A percentile compares a stretch with the other conserved stretches of the same genome.
These are phyloP conservation scores for Athrips mouffetella DNA, from an alignment of 2,888 invertebrate genomes.

Conservation along the genomic window DNA sequence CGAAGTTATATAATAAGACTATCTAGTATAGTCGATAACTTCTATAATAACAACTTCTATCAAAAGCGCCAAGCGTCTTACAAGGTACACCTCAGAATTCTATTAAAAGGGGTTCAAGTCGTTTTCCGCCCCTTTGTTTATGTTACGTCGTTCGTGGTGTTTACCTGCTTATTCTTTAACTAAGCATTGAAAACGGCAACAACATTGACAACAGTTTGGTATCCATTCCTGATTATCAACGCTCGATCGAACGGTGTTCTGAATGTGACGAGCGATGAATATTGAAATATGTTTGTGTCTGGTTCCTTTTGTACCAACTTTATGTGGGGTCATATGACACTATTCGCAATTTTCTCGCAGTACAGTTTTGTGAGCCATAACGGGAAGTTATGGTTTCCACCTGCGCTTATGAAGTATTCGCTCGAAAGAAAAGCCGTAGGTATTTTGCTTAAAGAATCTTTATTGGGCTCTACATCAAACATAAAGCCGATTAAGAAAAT, in stretches of 20 bases:
- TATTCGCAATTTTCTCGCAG: constrained; percentile 50
- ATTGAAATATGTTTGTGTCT: no score
- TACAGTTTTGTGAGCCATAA: constrained; percentile 40
- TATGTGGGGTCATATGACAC: constrained; percentile 35
- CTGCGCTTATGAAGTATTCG: constrained; percentile 53
- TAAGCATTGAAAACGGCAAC: constrained; percentile 6
- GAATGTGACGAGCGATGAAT: no score
- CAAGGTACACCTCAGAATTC: constrained; percentile 58
- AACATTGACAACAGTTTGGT: constrained; percentile 13
- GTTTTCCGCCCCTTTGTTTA: constrained; percentile 57
- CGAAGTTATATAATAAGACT: no score
- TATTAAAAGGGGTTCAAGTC: constrained; percentile 62
- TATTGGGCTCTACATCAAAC: not conserved
- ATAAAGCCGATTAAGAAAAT: no score
- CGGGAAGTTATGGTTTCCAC: constrained; percentile 50
- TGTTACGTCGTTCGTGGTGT: constrained; percentile 57
- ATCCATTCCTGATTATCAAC: not conserved
- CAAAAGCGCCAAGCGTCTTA: constrained; percentile 41
- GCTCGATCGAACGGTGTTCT: not conserved
- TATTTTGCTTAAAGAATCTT: constrained; percentile 6
- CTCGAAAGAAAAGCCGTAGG: constrained; percentile 12
- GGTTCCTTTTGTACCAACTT: not conserved
- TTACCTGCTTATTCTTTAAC: constrained; percentile 19
- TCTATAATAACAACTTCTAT: constrained; percentile 3
- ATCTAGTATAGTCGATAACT: no score